These are phyloP conservation scores for Ganaspis brasiliensis DNA, from an alignment of 2,888 invertebrate species.

Conservation along the genomic window DNA sequence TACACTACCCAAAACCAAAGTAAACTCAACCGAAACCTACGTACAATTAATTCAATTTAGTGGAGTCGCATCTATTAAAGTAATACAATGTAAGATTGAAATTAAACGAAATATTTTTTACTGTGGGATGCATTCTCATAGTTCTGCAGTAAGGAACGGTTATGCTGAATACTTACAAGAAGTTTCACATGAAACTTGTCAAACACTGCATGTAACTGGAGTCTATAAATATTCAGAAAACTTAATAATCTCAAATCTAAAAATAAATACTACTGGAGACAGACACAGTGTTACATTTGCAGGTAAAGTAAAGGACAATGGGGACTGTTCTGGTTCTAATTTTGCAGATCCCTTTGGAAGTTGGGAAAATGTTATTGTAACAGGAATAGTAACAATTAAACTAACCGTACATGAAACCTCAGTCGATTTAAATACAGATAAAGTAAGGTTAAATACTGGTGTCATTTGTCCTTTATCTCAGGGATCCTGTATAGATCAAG, in stretches of 20 bases:
- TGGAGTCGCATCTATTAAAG: not conserved
- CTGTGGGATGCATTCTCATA: conserved; percentile 58
- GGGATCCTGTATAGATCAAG: not conserved
- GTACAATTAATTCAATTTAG: not conserved
- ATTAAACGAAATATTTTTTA: not conserved
- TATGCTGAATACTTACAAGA: conserved; percentile 50
- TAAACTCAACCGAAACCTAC: not conserved
- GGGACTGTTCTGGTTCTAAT: not conserved
- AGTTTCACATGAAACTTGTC: not conserved
- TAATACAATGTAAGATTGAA: not conserved
- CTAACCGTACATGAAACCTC: not conserved
- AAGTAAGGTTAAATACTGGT: conserved; percentile 22
- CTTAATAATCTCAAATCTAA: not conserved
- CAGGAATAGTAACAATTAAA: not conserved
- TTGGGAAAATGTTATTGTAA: not conserved
- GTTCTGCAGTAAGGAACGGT: conserved; percentile 45
- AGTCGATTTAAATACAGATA: not conserved
- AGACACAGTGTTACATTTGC: not conserved
- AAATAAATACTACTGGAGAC: not conserved
- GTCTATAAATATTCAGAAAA: not conserved
- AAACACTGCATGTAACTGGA: not conserved
- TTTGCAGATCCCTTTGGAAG: not conserved
- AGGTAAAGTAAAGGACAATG: not conserved
- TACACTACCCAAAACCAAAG: not conserved
- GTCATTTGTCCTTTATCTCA: conserved; percentile 25